phyloP scores from a whole-genome alignment of 2,113 vertebrate genomes.

The Lepus timidus region DNA sequence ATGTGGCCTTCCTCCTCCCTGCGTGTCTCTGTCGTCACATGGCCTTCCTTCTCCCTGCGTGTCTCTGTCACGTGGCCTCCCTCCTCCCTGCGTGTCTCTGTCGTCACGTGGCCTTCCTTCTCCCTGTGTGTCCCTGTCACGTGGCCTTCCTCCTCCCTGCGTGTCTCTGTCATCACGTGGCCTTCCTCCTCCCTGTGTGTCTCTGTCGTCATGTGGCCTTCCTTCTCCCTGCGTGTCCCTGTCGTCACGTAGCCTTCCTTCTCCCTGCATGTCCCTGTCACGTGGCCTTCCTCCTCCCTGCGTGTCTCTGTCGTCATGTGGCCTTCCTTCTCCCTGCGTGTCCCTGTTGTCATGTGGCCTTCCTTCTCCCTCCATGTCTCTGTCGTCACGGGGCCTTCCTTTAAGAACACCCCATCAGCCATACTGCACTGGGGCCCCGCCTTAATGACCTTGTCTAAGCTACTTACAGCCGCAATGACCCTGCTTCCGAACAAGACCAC shows the following conservation, averaged over 20 bases:
- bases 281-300: no score
- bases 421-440: rapidly evolving
- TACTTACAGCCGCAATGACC: neutral
- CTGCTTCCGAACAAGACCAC: neutral
- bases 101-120: no score
- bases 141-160: no score
- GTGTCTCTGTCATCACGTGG: neutral
- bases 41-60: no score
- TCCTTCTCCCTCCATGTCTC: neutral
- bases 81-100: no score
- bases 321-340: neutral
- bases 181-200: no score
- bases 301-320: neutral
- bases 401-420: no score
- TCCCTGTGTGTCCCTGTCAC: no score
- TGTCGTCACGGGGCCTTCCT: neutral
- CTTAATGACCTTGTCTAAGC: neutral
- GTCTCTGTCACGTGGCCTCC: no score
- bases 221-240: no score
- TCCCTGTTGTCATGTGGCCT: neutral
- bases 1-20: no score
- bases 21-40: no score
- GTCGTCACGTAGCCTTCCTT: neutral
- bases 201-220: neutral
- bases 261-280: neutral